Evolutionary conservation across 2,797 vertebrate species (phyloP), one percentile per base, ranked within the genome.

Genomic region (Cetoscarus ocellatus): DNA sequence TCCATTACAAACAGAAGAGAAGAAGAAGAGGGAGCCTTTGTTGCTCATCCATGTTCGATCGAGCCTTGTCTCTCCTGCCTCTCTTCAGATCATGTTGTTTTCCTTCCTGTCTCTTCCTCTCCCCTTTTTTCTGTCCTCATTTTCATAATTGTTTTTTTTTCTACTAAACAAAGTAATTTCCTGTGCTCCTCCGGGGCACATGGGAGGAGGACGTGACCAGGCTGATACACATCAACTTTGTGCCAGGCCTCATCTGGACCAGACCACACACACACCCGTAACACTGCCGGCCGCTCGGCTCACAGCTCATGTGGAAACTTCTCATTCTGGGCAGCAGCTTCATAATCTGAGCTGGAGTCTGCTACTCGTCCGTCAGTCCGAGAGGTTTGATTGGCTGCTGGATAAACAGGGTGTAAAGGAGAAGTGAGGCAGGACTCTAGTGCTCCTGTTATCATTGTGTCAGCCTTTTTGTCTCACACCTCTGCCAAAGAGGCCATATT

Each of bases 91-190:
- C 66, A 62, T 0, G 12, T 59, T 68, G 13, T 34, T 0, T 61
- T 62, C 7, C 10, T 63, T 5, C 15, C 39, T 27, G 8, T 58
- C 36, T 51, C 14, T 15, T 27, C 1, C 3, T 9, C 3, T 5
- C 27, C 43, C 10, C 19, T 50, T 35, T 61, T 36, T 52, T 54
- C 40, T 67, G 52, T 70, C 55, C 73, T 69, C 36, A 58, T 83
- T 82, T 83, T 82, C 57, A 66, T 80, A 78, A 69, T 83, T 62
- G 18, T 87, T 77, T 73, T 58, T n/a, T 70, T 74, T 70, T 44
- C 43, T 14, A 44, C 43, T 1, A 75, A 88, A 86, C 65, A 70
- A 61, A 81, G 67, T 80, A 1, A 89, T 91, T 87, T 89, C 68
- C 77, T 72, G 75, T 77, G 61, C 38, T 77, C 50, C 82, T 62